Percentiles rank a stretch among this genome's conserved stretches.
phyloP scores from a whole-genome alignment of 2,113 vertebrate species.

The Phaethon lepturus region DNA sequence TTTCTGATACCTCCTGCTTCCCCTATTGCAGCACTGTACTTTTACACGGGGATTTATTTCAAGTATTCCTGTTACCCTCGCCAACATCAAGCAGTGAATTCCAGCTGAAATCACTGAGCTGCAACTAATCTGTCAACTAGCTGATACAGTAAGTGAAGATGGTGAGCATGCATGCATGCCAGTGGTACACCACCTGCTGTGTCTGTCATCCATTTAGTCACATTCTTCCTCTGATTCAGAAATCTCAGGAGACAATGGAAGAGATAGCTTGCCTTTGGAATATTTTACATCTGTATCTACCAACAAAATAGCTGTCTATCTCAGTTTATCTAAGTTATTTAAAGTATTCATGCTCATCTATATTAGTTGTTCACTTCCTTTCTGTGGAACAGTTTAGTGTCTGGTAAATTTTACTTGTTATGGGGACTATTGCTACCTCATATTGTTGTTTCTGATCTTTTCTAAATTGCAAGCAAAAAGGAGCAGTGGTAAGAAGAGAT shows the following conservation, averaged over 20 bases:
- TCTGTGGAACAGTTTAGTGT: background rate
- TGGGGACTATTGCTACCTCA: background rate
- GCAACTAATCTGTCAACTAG: background rate
- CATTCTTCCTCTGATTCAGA: slow-evolving; percentile 11
- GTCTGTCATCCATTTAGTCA: slow-evolving; percentile 15
- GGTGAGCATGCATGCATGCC: background rate
- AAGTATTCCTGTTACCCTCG: background rate
- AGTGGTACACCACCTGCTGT: background rate
- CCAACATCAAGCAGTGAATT: background rate
- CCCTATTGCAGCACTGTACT: background rate
- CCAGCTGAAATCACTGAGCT: background rate
- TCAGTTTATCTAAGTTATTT: slow-evolving; percentile 8
- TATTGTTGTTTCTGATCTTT: background rate
- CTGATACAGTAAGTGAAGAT: background rate
- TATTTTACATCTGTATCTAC: background rate
- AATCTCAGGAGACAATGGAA: background rate
- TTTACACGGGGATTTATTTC: background rate
- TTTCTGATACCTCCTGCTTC: background rate
- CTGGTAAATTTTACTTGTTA: background rate
- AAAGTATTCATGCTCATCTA: background rate
- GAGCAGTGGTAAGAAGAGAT: background rate
- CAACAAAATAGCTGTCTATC: background rate
- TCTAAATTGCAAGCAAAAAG: background rate
- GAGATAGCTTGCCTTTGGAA: background rate
- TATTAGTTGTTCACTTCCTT: background rate